Base-by-base conservation (phyloP, 2,888 invertebrate species). In the Drosophila engyochracea region DNA sequence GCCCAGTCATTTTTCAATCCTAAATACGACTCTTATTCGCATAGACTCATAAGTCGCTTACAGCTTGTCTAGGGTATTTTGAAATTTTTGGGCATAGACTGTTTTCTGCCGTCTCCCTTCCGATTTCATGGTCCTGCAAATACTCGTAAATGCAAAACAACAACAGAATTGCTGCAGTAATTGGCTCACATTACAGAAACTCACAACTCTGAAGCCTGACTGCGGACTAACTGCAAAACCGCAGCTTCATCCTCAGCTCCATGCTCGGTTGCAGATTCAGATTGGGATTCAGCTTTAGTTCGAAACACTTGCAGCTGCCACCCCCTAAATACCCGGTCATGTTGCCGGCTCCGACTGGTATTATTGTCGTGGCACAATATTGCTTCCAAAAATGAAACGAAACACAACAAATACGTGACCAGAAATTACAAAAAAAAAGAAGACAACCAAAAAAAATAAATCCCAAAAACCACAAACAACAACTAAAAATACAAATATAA, bases 401-500 rank as follows among this genome's bases (percentile, higher is more conserved):
- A 85, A 89, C 89, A 79, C 83, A 89, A 78, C 85, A 87, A 86
- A 89, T 87, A 86, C 89, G 89, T 89, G 89, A 89, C 87, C 89
- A 89, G 87, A 87, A 86, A 89, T 83, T 83, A 76, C 83, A 87
- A 65, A 80, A 83, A 68, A 68, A 47, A 54, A 63, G 44, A 66
- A 67, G 58, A 71, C 74, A 76, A 57, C n/a, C n/a, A 63, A 57
- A 81, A 64, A 64, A 76, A 74, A 71, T 61, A 55, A 72, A 59
- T 47, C 47, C 47, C 16, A 63, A 49, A 44, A 58, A 44, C 57
- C 54, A 54, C 22, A 16, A 66, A 72, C 79, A 80, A 58, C 33
- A 67, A 62, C 61, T 68, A 66, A 59, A 82, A 81, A 74, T 44
- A 82, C 65, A 79, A 79, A 69, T 59, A 59, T 68, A 67, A 65